These are phyloP conservation scores for Cantharis nigra DNA, from an alignment of 2,888 invertebrate genomes.

Conservation along the genomic window DNA sequence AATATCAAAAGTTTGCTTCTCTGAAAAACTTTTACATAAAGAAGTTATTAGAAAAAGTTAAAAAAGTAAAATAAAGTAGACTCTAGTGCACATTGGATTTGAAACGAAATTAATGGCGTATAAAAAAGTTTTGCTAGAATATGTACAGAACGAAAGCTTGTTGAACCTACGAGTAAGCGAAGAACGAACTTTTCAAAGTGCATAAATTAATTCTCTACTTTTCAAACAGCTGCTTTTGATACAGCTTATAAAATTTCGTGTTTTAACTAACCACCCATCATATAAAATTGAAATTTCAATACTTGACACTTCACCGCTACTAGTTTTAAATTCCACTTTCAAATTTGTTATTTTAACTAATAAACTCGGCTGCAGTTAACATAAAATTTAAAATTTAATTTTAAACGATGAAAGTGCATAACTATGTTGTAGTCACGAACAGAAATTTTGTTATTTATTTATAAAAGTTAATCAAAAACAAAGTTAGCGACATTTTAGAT, in stretches of 20 bases:
- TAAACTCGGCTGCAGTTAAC: background rate
- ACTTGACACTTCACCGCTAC: background rate
- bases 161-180: slow-evolving; percentile 1
- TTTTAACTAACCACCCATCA: slow-evolving; percentile 1
- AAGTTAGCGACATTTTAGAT: background rate
- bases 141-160: slow-evolving; percentile 14
- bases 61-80: slow-evolving; percentile 17
- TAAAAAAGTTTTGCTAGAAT: slow-evolving; percentile 21
- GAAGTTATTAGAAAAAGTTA: slow-evolving; percentile 11
- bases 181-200: slow-evolving; percentile 18
- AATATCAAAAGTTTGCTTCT: slow-evolving; percentile 1
- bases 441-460: background rate
- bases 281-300: background rate
- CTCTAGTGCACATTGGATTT: slow-evolving; percentile 19
- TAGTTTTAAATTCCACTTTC: background rate
- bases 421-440: background rate
- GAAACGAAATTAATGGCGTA: slow-evolving; percentile 26
- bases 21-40: slow-evolving; percentile 5
- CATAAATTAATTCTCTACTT: slow-evolving; percentile 22
- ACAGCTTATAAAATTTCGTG: slow-evolving; percentile 9
- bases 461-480: background rate
- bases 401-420: background rate
- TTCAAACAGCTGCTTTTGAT: slow-evolving; percentile 22
- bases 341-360: background rate
- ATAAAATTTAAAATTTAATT: background rate